Evolutionary conservation across 2,797 vertebrate species (phyloP), one percentile per base, ranked within the genome.

Genomic region (Eremophila alpestris): DNA sequence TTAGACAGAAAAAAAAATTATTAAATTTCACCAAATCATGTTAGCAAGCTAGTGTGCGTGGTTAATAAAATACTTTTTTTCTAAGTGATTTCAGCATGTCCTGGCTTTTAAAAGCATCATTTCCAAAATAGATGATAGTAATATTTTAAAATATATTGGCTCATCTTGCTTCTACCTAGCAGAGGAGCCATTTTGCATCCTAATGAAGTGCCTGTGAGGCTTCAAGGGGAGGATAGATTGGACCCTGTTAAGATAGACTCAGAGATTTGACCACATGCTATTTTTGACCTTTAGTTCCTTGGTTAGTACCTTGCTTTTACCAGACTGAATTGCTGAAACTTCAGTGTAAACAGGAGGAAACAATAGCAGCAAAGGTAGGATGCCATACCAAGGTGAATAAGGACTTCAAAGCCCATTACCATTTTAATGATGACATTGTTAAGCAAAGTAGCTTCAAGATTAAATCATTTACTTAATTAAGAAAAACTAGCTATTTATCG

Each of bases 391-490:
- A 73, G 75, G 36, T 83, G 78, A 92, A 49, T 76, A 97, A 88
- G 76, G 89, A 90, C 73, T 85, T 87, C 75, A 74, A 43, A 82
- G 45, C 2, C 58, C 38, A 83, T 96, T 95, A 85, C 79, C 69
- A 75, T 81, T 67, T 94, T 94, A 95, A 87, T 60, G 73, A 90
- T 85, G 67, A n/a, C 76, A 90, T 94, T 78, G 68, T 88, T 85
- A 95, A 93, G 80, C 68, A 92, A 95, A 95, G n/a, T 2, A 67
- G 62, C 64, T 91, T 93, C 62, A 38, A 93, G 67, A 86, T 93
- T 82, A 91, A 96, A 91, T 68, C 30, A 6, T 94, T 94, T 82
- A 45, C 74, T 71, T 87, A 86, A 76, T 86, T 95, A 60, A 85
- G 90, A 90, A 93, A 84, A 76, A 91, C 38, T 34, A 38, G 67